These are phyloP conservation scores for Macrostomum lignano DNA, from an alignment of 1,140 invertebrate genomes.

Conservation along the genomic window DNA sequence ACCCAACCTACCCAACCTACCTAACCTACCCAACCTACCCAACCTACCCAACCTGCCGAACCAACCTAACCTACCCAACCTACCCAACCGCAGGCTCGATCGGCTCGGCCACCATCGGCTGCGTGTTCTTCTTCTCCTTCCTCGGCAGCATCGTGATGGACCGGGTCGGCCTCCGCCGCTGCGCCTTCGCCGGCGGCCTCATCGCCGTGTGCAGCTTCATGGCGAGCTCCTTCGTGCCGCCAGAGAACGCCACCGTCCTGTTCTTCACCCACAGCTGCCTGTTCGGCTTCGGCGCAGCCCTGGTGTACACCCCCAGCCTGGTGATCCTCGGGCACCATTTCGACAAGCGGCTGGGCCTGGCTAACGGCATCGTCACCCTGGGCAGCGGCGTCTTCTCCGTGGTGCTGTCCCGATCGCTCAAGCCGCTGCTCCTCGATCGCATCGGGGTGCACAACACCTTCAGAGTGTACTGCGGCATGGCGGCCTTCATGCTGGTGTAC, in stretches of 20 bases:
- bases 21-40: too few species aligned
- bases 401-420: too few species aligned
- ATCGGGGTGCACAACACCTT: too few species aligned
- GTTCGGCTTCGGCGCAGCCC: constrained; percentile 53
- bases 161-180: constrained; percentile 46
- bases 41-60: too few species aligned
- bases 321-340: too few species aligned
- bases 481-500: too few species aligned
- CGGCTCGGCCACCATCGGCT: constrained; percentile 53
- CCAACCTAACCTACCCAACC: too few species aligned
- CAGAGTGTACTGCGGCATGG: too few species aligned
- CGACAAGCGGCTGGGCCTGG: constrained; percentile 44
- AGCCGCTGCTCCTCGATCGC: too few species aligned
- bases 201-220: constrained; percentile 46
- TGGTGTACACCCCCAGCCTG: constrained; percentile 70
- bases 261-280: constrained; percentile 60
- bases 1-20: too few species aligned
- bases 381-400: too few species aligned
- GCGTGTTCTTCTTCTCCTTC: constrained; percentile 58
- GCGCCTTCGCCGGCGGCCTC: constrained; percentile 48
- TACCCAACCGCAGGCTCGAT: constrained; percentile 59
- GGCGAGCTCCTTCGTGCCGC: constrained; percentile 49
- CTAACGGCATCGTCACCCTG: too few species aligned
- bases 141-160: constrained; percentile 60
- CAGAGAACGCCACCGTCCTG: constrained; percentile 32